Evolutionary conservation across 2,113 vertebrate genomes (phyloP), one percentile per base, ranked within the genome.

Genomic region (Corythaixoides concolor): DNA sequence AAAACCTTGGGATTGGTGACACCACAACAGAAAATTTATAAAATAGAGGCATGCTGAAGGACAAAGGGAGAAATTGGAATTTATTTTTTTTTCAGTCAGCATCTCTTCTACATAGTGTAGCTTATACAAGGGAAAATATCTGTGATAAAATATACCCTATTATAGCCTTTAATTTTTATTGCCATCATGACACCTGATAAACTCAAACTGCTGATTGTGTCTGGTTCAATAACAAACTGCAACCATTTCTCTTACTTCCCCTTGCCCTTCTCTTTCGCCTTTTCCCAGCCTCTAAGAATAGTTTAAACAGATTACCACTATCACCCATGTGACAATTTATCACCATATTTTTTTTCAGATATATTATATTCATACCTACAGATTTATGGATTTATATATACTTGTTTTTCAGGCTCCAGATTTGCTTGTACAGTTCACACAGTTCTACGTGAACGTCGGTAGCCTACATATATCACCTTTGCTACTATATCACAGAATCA

Each of bases 121-220:
- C 10, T 89, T 87, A 55, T 72, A 52, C 21, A 63, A 70, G 43
- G 52, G 39, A 87, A 94, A 78, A 78, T 87, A 74, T 30, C 37
- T 50, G 32, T 59, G 52, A 78, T 70, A 78, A 85, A 78, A 81
- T 77, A 77, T 33, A 55, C 5, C 6, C 18, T 63, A 43, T 72
- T 87, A 87, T 53, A 75, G 55, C 11, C 18, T 95, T 91, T 93
- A 67, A 64, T 89, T 95, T 91, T 91, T 93, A 67, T 75, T 76
- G 37, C 43, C 82, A 37, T 75, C 47, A 52, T 75, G 60, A 78
- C 30, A 87, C 35, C 47, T 78, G 69, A 74, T 62, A 89, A 53
- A 60, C 63, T 83, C 24, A 79, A 72, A 83, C 13, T 85, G 77
- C 37, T 82, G 81, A 75, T 81, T 68, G 41, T 33, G 18, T 62